Evolutionary conservation across 1,140 invertebrate species (phyloP), one percentile per base, ranked within the genome.

Genomic region (Centruroides vittatus): DNA sequence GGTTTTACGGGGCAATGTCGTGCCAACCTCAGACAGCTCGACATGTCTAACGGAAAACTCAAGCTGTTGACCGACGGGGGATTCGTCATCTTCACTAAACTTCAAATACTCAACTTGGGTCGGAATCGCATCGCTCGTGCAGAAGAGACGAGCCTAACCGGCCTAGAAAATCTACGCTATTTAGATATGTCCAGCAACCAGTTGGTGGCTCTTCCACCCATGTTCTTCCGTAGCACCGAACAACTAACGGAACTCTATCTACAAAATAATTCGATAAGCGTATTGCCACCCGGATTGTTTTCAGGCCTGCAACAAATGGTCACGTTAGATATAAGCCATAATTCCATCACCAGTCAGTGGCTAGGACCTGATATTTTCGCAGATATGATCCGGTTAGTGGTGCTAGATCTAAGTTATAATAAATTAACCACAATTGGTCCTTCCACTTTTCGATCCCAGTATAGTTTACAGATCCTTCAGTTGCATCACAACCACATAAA

Each of bases 321-420:
- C 49, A 82, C 89, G 9, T 78, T 97, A 47, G 88, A 96, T 73
- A 76, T 94, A 57, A 88, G 88, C 3, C 82, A 85, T 60, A 97
- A 97, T 76, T 82, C 85, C 67, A 76, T 97, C 51, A 84, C 84
- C 57, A 88, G 84, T 70, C 84, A 84, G 66, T 88, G 84, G 70
- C 83, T 90, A 62, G 85, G 88, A 68, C 78, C 81, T 6, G 83
- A 82, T 56, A 90, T 88, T 23, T 93, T 95, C 68, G 81, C 84
- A 11, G 90, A 90, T 5, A 79, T 94, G 13, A 91, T 89, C 64
- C 82, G 89, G 35, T 78, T 95, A 61, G 86, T 93, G 1, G 75
- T 91, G 5, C 75, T 95, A 34, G 88, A 93, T 73, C 73, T 95
- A 35, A 88, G 88, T 1, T 81, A 88, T 70, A 95, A 95, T 72